phyloP scores from a whole-genome alignment of 2,113 vertebrate species.

The Silurus meridionalis region DNA sequence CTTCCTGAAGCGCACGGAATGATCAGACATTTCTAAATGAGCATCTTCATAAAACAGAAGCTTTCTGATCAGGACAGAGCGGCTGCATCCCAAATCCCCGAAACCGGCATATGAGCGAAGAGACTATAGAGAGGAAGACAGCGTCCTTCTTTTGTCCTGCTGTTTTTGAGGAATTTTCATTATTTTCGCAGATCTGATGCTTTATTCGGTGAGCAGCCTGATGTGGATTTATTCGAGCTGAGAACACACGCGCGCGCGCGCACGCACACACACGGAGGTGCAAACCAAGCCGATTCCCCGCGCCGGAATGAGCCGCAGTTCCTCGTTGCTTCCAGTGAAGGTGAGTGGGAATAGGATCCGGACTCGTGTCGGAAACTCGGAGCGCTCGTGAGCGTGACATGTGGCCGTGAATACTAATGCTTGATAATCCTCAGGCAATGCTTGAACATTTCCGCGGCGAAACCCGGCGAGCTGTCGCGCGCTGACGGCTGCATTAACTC shows the following conservation, averaged over 20 bases:
- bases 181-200: slow-evolving; percentile 2
- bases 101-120: slow-evolving; percentile 33
- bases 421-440: background rate
- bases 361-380: background rate
- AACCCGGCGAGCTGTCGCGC: background rate
- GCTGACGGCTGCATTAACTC: slow-evolving; percentile 8
- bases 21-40: slow-evolving; percentile 55
- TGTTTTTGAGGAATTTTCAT: slow-evolving; percentile 40
- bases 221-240: slow-evolving; percentile 53
- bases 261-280: too few species aligned
- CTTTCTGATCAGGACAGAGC: slow-evolving; percentile 48
- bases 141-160: slow-evolving; percentile 57
- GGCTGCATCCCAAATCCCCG: background rate
- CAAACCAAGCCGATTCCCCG: background rate
- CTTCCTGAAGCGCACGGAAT: slow-evolving; percentile 62
- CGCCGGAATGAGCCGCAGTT: background rate
- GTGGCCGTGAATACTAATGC: slow-evolving; percentile 39
- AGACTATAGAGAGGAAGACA: background rate
- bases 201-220: background rate
- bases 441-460: background rate
- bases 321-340: slow-evolving; percentile 16
- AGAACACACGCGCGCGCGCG: background rate
- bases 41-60: slow-evolving; percentile 14
- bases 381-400: background rate
- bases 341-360: slow-evolving; percentile 43